phyloP scores from a whole-genome alignment of 2,888 invertebrate species.

The Drepanosiphum platanoidis region DNA sequence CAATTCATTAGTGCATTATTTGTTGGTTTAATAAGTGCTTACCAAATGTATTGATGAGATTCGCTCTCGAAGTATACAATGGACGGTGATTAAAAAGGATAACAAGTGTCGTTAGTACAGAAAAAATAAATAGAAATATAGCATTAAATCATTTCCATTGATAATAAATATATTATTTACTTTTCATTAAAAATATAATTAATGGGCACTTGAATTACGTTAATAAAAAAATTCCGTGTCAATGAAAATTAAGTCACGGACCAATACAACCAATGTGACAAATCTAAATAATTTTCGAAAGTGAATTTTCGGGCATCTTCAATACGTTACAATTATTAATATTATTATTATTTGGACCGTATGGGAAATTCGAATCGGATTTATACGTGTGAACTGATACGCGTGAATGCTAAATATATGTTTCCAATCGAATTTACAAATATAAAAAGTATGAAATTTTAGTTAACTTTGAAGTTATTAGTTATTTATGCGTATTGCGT shows the following conservation, averaged over 20 bases:
- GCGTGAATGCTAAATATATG: too few relatives aligned
- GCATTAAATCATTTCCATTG: slow-evolving; percentile 20
- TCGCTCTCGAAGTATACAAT: neutral
- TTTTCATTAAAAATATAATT: slow-evolving; percentile 41
- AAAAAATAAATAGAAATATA: neutral
- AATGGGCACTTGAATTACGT: neutral
- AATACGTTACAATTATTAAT: too few relatives aligned
- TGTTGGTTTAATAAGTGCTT: neutral
- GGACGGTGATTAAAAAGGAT: slow-evolving; percentile 21
- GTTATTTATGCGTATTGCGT: too few relatives aligned
- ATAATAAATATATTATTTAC: slow-evolving; percentile 11
- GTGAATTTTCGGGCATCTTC: too few relatives aligned
- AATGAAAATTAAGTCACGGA: neutral
- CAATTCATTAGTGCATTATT: slow-evolving; percentile 23
- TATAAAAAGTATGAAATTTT: too few relatives aligned
- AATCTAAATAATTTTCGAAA: too few relatives aligned
- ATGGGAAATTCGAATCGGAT: too few relatives aligned
- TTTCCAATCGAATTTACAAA: too few relatives aligned
- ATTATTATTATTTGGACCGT: too few relatives aligned
- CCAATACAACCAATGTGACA: slow-evolving; percentile 5
- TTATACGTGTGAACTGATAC: too few relatives aligned
- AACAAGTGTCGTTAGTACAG: slow-evolving; percentile 8
- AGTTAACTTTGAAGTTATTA: too few relatives aligned
- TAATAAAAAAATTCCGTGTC: neutral
- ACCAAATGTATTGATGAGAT: neutral